These are phyloP conservation scores for Quiscalus mexicanus DNA, from an alignment of 2,113 vertebrate species.

Conservation along the genomic window DNA sequence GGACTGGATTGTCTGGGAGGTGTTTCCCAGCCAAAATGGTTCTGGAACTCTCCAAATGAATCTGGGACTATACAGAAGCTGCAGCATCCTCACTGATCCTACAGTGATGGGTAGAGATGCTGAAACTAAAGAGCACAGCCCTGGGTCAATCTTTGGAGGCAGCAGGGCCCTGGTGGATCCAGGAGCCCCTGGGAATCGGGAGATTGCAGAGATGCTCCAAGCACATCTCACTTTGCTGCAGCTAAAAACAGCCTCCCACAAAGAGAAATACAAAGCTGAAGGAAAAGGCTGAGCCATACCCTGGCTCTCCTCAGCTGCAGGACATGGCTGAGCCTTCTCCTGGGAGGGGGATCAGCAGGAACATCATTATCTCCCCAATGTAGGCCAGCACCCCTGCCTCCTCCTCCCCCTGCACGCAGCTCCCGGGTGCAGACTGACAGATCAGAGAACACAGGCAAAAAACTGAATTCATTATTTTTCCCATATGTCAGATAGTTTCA, in stretches of 20 bases:
- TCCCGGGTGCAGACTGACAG: slow-evolving; percentile 42
- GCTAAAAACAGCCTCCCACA: background rate
- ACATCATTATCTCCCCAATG: background rate
- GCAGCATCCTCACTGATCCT: background rate
- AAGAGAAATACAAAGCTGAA: background rate
- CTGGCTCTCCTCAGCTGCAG: background rate
- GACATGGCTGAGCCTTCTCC: background rate
- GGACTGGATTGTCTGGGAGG: background rate
- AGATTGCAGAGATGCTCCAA: background rate
- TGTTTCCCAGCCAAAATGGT: background rate
- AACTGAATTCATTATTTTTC: background rate
- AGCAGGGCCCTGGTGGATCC: background rate
- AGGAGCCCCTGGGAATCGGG: background rate
- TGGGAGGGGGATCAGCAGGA: background rate
- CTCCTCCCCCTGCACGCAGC: accelerated
- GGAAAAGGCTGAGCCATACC: background rate
- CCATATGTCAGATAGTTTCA: background rate
- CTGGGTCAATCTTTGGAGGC: background rate
- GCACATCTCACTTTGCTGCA: accelerated
- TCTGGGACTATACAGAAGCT: background rate
- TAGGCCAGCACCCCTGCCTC: slow-evolving; percentile 19
- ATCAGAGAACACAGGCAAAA: background rate
- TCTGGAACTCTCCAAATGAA: background rate
- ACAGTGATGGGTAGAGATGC: background rate
- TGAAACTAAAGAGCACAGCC: background rate